Evolutionary conservation across 1,140 invertebrate genomes (phyloP).

Genomic region (Centruroides vittatus): DNA sequence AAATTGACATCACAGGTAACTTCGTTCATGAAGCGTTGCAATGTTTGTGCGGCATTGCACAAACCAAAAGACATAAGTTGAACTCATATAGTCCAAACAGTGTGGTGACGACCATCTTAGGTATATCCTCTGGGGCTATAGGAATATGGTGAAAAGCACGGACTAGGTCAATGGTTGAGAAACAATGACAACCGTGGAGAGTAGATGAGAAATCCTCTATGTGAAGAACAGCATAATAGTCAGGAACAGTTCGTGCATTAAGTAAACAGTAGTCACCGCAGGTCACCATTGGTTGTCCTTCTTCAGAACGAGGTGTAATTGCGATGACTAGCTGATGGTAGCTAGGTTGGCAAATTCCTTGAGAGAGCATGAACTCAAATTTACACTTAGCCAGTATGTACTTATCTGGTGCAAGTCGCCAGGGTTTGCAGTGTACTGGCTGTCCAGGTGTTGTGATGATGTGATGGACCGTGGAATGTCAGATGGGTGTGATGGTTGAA

Average conservation of each 20-base stretch:
- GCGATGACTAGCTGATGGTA: too few relatives aligned
- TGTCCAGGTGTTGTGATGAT: too few relatives aligned
- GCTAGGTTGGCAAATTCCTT: too few relatives aligned
- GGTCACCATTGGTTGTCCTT: too few relatives aligned
- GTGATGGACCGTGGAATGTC: too few relatives aligned
- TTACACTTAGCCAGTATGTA: too few relatives aligned
- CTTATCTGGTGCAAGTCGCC: too few relatives aligned
- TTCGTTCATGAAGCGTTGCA: slow-evolving; percentile 10
- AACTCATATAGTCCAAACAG: slow-evolving; percentile 3
- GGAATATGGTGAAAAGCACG: slow-evolving; percentile 11
- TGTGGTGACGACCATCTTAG: background rate
- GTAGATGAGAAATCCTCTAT: slow-evolving; percentile 8
- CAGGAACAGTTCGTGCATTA: slow-evolving; percentile 7
- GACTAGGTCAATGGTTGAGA: slow-evolving; percentile 7
- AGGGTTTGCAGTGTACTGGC: too few relatives aligned
- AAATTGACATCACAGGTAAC: background rate
- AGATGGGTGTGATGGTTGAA: too few relatives aligned
- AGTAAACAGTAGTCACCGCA: slow-evolving; percentile 13
- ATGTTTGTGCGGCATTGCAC: too few relatives aligned
- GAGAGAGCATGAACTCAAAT: too few relatives aligned
- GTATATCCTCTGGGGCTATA: slow-evolving; percentile 4
- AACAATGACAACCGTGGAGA: background rate
- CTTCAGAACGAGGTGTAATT: too few relatives aligned
- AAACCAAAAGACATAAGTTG: background rate
- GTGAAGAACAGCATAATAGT: slow-evolving; percentile 14